phyloP scores from a whole-genome alignment of 2,797 vertebrate species.

The Amniataba percoides region DNA sequence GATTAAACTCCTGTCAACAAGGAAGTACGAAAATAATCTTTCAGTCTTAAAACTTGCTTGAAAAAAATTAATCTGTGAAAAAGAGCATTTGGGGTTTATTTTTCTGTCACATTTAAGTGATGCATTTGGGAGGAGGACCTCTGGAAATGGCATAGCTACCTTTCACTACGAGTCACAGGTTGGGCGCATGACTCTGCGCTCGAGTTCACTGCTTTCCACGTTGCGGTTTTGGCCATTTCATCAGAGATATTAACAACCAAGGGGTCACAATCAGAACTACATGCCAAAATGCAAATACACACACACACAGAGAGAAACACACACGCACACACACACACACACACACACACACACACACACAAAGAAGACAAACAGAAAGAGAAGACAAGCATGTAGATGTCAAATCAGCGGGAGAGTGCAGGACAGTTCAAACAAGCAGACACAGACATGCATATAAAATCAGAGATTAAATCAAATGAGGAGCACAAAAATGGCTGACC shows the following conservation, averaged over 20 bases:
- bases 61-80: neutral
- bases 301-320: constrained; percentile 28
- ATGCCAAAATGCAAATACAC: constrained; percentile 82
- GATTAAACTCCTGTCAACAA: neutral
- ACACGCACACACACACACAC: constrained; percentile 17
- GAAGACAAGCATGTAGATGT: constrained; percentile 60
- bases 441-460: constrained; percentile 57
- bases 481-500: constrained; percentile 23
- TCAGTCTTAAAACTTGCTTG: neutral
- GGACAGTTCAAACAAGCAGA: constrained; percentile 55
- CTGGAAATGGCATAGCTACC: constrained; percentile 86
- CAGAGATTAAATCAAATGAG: constrained; percentile 37
- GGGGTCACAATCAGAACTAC: constrained; percentile 88
- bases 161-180: constrained; percentile 89
- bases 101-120: neutral
- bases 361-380: constrained; percentile 54
- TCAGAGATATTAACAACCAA: constrained; percentile 95
- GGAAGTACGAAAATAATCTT: constrained; percentile 1
- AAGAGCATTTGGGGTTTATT: neutral
- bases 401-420: constrained; percentile 45
- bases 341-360: constrained; percentile 9
- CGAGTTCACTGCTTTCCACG: constrained; percentile 91
- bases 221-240: constrained; percentile 93
- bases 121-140: constrained; percentile 11
- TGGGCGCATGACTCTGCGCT: constrained; percentile 87